Percentiles rank a stretch among this genome's conserved stretches.
Conservation (phyloP, 2,888 invertebrate genomes). For the Apotomis betuletana region DNA sequence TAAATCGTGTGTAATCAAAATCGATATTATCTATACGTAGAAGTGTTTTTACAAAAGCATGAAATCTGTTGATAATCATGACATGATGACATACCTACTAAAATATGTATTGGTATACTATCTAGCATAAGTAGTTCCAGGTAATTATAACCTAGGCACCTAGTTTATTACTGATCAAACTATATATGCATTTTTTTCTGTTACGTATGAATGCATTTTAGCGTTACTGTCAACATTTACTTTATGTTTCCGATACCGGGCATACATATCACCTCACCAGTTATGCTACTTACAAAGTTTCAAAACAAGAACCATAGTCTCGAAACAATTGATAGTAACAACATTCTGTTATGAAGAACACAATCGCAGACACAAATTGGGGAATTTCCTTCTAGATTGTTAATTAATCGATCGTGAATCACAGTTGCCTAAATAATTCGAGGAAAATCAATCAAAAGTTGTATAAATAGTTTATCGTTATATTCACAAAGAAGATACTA, state of each 20-base stretch:
- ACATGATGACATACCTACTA: not conserved
- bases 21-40: constrained; percentile 33
- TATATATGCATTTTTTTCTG: constrained; percentile 1
- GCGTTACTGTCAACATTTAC: constrained; percentile 9
- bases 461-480: too few relatives aligned
- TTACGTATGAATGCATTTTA: constrained; percentile 4
- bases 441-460: too few relatives aligned
- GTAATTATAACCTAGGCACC: too few relatives aligned
- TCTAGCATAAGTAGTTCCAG: too few relatives aligned
- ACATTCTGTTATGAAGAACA: not conserved
- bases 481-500: too few relatives aligned
- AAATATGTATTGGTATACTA: not conserved
- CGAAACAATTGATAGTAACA: constrained; percentile 2
- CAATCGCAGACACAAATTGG: not conserved
- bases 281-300: not conserved
- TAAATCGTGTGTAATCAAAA: constrained; percentile 33
- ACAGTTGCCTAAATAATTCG: too few relatives aligned
- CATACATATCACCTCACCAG: not conserved
- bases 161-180: not conserved
- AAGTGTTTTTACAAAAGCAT: constrained; percentile 15
- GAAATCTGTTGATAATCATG: constrained; percentile 11
- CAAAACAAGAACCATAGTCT: not conserved
- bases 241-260: not conserved
- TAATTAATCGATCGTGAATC: too few relatives aligned
- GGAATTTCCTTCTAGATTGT: not conserved